These are phyloP conservation scores for Macaca fascicularis DNA, from an alignment of 2,113 vertebrate species.

Conservation along the genomic window T2T-MFA8v1.1 NC_088389.1:95736001-95736500, in stretches of 20 bases:
- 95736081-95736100: not conserved
- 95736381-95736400: not conserved
- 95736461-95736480: not conserved
- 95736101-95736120: not conserved
- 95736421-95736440: not conserved
- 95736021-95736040: not conserved
- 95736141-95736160: not conserved
- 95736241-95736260: not conserved
- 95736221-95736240: constrained; percentile 2
- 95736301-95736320: not conserved
- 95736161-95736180: not conserved
- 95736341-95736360: not conserved
- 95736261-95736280: not conserved
- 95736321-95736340: constrained; percentile 7
- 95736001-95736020: not conserved
- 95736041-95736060: not conserved
- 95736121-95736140: not conserved
- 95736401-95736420: not conserved
- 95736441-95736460: not conserved
- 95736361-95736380: not conserved
- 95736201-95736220: not conserved
- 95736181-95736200: not conserved
- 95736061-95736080: not conserved
- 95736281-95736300: not conserved
- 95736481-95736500: not conserved